Evolutionary conservation across 2,888 invertebrate species (phyloP), one percentile per base, ranked within the genome.

Genomic region (Mantis religiosa): DNA sequence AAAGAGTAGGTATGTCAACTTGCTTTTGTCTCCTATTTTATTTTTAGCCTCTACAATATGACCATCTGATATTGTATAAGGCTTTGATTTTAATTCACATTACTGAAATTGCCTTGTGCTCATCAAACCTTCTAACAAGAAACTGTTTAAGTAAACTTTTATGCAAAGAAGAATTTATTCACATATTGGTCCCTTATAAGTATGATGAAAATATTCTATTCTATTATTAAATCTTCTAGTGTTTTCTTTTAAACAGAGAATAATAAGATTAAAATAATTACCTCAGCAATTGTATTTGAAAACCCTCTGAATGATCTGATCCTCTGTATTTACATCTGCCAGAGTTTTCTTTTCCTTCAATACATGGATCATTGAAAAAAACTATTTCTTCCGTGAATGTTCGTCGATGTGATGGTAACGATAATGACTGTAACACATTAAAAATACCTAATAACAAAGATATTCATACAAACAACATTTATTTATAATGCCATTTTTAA

Each of bases 381-480:
- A 97, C 94, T 87, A 97, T 96, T 91, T 96, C 96, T 92, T 97
- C 97, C 0, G 97, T 97, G 91, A 97, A 95, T 12, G 96, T 95
- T 91, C 94, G 87, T 27, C 86, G 89, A n/a, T 71, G 85, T 1
- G 85, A 41, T 71, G 30, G 34, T 14, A 54, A 25, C 82, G 34
- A 85, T 27, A 84, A 30, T 54, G 81, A 82, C 87, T 87, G 81
- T 28, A 84, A 82, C 83, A 83, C 28, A 83, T 83, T 28, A 1
- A 83, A 20, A 83, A 12, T n/a, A n/a, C n/a, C n/a, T n/a, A n/a
- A n/a, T n/a, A n/a, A n/a, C 8, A 34, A 8, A 34, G 34, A 34
- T 8, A 34, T 8, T 34, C 34, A 34, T 34, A 34, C 8, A 34
- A 34, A 34, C 34, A 34, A 34, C 4, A 34, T 34, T 7, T 34